phyloP scores from a whole-genome alignment of 2,888 invertebrate species.

The Perdita meconis region DNA sequence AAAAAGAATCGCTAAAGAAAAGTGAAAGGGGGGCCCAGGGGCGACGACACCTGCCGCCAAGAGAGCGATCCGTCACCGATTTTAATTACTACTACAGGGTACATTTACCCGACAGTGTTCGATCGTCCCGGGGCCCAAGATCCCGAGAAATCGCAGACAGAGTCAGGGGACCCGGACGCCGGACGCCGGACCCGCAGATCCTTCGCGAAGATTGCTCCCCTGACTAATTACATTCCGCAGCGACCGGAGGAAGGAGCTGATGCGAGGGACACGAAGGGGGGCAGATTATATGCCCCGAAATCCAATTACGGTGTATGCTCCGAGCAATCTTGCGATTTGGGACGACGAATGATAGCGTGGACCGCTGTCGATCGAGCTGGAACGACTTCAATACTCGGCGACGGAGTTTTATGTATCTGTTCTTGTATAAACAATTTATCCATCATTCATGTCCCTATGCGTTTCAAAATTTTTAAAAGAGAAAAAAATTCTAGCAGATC shows the following conservation, averaged over 20 bases:
- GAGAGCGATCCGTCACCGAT: conserved; percentile 76
- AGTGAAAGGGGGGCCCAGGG: not conserved
- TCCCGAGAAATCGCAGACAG: conserved; percentile 58
- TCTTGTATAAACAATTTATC: no score
- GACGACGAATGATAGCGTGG: conserved; percentile 67
- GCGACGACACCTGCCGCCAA: conserved; percentile 16
- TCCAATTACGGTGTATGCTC: conserved; percentile 72
- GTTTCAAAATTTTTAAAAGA: no score
- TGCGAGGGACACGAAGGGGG: no score
- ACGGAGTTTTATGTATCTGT: no score
- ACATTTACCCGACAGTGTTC: conserved; percentile 74
- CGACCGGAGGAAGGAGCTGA: conserved; percentile 57
- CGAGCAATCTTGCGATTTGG: no score
- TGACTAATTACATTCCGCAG: conserved; percentile 83
- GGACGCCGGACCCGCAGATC: conserved; percentile 74
- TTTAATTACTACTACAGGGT: conserved; percentile 79
- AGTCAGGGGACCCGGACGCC: conserved; percentile 34
- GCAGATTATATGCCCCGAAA: conserved; percentile 64
- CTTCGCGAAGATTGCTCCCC: conserved; percentile 75
- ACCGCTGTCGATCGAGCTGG: no score
- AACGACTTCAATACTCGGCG: no score
- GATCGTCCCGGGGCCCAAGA: no score
- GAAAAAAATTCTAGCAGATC: no score
- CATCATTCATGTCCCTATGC: no score
- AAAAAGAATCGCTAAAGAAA: not conserved